Percentiles rank a stretch among this genome's conserved stretches.
Evolutionary conservation across 2,888 invertebrate species (phyloP).

Genomic region (Scelioninae gen. 1): DNA sequence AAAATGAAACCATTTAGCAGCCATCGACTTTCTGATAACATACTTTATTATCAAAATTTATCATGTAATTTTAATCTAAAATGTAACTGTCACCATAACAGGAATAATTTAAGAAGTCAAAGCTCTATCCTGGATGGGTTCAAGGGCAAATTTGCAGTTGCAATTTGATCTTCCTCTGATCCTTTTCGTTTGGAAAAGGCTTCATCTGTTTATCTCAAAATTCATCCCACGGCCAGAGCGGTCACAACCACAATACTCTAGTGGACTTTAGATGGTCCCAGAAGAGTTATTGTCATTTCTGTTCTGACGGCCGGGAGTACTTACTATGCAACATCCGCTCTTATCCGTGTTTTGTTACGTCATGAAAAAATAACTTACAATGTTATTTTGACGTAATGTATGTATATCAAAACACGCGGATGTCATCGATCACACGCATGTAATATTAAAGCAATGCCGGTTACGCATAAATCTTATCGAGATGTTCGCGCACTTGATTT

Average conservation of each 20-base stretch:
- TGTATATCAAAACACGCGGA: conserved; percentile 28
- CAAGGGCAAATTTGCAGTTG: conserved; percentile 31
- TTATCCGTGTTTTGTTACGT: conserved; percentile 40
- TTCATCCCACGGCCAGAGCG: conserved; percentile 76
- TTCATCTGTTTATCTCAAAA: conserved; percentile 72
- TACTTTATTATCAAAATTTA: too few species aligned
- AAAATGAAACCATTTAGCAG: too few species aligned
- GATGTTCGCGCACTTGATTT: conserved; percentile 27
- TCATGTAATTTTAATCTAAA: too few species aligned
- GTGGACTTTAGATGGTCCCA: conserved; percentile 80
- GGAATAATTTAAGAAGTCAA: conserved; percentile 10
- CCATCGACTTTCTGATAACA: too few species aligned
- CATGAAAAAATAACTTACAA: conserved; percentile 48
- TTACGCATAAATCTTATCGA: conserved; percentile 36
- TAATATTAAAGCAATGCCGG: conserved; percentile 39
- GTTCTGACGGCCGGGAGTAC: conserved; percentile 18
- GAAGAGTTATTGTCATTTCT: conserved; percentile 78
- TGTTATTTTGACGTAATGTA: conserved; percentile 57
- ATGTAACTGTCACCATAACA: conserved; percentile 7
- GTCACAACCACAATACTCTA: conserved; percentile 79
- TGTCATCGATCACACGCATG: conserved; percentile 36
- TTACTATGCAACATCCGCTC: conserved; percentile 34
- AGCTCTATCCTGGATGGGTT: conserved; percentile 4
- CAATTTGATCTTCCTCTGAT: conserved; percentile 13
- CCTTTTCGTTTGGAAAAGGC: conserved; percentile 66